These are phyloP conservation scores for Drosophila murphyi DNA, from an alignment of 1,140 invertebrate species.

Conservation along the genomic window DNA sequence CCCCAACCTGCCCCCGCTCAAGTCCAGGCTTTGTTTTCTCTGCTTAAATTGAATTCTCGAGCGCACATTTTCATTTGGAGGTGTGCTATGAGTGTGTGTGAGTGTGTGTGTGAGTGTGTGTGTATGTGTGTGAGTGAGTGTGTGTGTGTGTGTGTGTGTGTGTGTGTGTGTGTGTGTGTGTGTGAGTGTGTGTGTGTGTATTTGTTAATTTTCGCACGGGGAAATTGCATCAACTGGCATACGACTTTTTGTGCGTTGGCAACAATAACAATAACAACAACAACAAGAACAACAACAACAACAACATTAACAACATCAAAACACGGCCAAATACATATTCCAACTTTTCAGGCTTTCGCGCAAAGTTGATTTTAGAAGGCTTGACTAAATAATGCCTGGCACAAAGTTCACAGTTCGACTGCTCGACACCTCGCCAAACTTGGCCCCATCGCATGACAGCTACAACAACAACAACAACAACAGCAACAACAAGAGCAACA, in stretches of 20 bases:
- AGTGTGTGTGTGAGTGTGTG: slow-evolving; percentile 55
- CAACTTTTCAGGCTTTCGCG: slow-evolving; percentile 16
- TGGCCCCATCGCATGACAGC: neutral
- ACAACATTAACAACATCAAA: slow-evolving; percentile 17
- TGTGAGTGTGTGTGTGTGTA: slow-evolving; percentile 52
- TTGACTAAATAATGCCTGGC: neutral
- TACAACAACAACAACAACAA: slow-evolving; percentile 3
- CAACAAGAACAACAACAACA: no score
- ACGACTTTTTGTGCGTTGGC: slow-evolving; percentile 26
- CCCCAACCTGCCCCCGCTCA: neutral
- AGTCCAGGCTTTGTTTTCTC: slow-evolving; percentile 46
- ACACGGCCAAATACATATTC: slow-evolving; percentile 21
- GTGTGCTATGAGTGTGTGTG: slow-evolving; percentile 26
- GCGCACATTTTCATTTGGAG: slow-evolving; percentile 63
- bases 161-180: slow-evolving; percentile 5
- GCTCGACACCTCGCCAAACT: neutral
- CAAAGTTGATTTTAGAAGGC: slow-evolving; percentile 1
- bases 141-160: slow-evolving; percentile 52
- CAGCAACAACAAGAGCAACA: neutral
- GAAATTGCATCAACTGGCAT: slow-evolving; percentile 79
- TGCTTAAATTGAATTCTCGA: slow-evolving; percentile 76
- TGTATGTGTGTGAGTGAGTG: slow-evolving; percentile 60
- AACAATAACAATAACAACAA: slow-evolving; percentile 6
- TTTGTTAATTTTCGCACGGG: slow-evolving; percentile 77
- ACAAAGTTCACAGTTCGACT: slow-evolving; percentile 1